phyloP scores from a whole-genome alignment of 1,140 invertebrate genomes.

The Choristoneura fumiferana region DNA sequence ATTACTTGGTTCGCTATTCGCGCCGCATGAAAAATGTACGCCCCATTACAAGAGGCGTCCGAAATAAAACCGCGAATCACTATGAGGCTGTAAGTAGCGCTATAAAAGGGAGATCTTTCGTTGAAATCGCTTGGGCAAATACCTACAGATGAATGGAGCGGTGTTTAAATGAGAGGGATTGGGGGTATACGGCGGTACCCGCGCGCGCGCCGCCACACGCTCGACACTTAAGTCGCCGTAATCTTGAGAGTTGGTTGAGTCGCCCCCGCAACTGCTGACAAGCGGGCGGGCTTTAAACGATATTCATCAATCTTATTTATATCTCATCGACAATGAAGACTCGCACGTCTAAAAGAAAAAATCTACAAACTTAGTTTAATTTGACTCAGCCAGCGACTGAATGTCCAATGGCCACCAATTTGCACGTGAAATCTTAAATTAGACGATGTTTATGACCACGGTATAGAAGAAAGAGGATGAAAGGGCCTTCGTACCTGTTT shows the following conservation, averaged over 20 bases:
- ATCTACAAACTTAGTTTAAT: no score
- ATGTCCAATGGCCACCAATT: no score
- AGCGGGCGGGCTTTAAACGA: not conserved
- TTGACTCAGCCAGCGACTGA: no score
- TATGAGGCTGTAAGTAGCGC: slow-evolving; percentile 75
- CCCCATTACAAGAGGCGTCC: slow-evolving; percentile 69
- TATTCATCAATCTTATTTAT: not conserved
- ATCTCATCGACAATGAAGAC: not conserved
- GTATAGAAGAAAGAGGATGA: no score
- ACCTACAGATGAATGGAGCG: slow-evolving; percentile 71
- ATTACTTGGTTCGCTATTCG: slow-evolving; percentile 68
- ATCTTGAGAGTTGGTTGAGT: slow-evolving; percentile 64
- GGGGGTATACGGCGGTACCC: slow-evolving; percentile 37
- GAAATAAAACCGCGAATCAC: slow-evolving; percentile 77
- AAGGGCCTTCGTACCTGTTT: no score
- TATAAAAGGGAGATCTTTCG: slow-evolving; percentile 72
- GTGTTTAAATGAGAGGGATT: slow-evolving; percentile 77
- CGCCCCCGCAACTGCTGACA: not conserved
- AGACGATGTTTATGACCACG: no score
- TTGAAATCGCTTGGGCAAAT: slow-evolving; percentile 75
- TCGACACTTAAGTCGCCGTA: slow-evolving; percentile 46
- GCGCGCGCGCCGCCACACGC: slow-evolving; percentile 31
- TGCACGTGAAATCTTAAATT: no score
- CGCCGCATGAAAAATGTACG: slow-evolving; percentile 73
- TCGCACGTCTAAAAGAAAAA: not conserved